Conservation (phyloP, 2,797 vertebrate species). For the Aplochiton taeniatus region DNA sequence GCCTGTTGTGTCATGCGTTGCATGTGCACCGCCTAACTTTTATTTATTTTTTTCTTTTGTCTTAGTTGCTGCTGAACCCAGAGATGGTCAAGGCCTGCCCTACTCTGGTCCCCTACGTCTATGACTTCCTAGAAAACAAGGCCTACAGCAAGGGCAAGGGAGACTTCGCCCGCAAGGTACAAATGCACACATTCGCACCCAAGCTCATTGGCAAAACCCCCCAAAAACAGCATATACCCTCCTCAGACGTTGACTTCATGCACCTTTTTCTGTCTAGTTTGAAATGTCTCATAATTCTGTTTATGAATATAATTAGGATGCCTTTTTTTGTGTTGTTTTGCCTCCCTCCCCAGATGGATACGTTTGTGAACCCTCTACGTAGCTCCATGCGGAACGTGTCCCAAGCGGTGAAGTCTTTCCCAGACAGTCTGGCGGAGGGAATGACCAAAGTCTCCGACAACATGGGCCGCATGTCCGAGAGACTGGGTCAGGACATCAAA, state of each 20-base stretch:
- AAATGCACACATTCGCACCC: slow-evolving; percentile 6
- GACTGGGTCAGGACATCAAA: slow-evolving; percentile 95
- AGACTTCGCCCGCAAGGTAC: slow-evolving; percentile 96
- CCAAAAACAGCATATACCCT: no score
- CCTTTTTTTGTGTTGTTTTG: no score
- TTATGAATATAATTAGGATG: no score
- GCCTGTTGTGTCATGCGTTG: background rate
- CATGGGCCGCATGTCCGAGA: slow-evolving; percentile 98
- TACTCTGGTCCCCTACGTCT: slow-evolving; percentile 85
- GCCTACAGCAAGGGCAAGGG: slow-evolving; percentile 98
- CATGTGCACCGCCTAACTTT: background rate
- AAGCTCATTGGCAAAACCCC: background rate
- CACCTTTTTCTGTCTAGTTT: no score
- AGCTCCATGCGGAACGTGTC: slow-evolving; percentile 99
- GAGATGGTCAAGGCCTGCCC: slow-evolving; percentile 95
- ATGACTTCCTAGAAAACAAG: slow-evolving; percentile 97
- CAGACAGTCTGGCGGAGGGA: slow-evolving; percentile 97
- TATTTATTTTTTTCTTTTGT: background rate
- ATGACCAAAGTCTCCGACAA: slow-evolving; percentile 99
- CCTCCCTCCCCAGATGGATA: slow-evolving; percentile 87
- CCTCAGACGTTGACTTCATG: no score
- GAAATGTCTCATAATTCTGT: no score
- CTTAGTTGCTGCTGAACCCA: slow-evolving; percentile 90
- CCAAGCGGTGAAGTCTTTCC: slow-evolving; percentile 94
- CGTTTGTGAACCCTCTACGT: slow-evolving; percentile 96